Percentiles rank a stretch among this genome's conserved stretches.
These are phyloP conservation scores for Corythornis cristatus DNA, from an alignment of 2,113 vertebrate genomes.

Conservation along the genomic window DNA sequence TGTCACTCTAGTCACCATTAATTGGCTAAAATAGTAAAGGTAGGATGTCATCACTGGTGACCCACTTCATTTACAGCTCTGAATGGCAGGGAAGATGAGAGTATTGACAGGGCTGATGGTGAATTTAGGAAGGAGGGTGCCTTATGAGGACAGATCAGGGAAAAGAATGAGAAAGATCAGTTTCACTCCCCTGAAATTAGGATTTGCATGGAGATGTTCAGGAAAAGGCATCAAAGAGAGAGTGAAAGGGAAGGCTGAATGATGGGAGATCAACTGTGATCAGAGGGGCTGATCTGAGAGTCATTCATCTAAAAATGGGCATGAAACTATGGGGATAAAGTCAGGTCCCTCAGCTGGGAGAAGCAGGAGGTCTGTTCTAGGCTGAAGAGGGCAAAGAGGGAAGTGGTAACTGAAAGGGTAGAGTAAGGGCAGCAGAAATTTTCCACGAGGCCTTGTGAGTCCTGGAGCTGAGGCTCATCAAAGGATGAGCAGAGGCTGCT, in stretches of 20 bases:
- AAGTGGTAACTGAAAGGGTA: background rate
- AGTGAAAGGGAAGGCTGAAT: background rate
- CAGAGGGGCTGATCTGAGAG: background rate
- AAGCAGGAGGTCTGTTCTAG: accelerated
- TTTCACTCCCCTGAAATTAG: background rate
- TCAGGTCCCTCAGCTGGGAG: background rate
- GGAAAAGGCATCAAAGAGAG: background rate
- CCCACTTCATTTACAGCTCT: background rate
- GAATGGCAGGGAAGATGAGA: background rate
- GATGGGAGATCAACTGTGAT: background rate
- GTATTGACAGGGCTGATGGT: background rate
- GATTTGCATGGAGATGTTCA: background rate
- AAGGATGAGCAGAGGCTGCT: background rate
- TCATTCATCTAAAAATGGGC: background rate
- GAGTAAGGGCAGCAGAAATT: background rate
- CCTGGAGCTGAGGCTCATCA: background rate
- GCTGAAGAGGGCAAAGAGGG: background rate
- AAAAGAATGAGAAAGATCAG: too few relatives aligned
- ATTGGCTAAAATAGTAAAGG: background rate
- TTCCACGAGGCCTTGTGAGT: background rate
- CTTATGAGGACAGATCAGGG: background rate
- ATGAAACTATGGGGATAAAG: background rate
- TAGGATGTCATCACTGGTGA: background rate
- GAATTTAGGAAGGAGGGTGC: background rate
- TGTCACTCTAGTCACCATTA: background rate